Evolutionary conservation across 2,797 vertebrate species (phyloP), one percentile per base, ranked within the genome.

Genomic region (Adelosebastes latens): DNA sequence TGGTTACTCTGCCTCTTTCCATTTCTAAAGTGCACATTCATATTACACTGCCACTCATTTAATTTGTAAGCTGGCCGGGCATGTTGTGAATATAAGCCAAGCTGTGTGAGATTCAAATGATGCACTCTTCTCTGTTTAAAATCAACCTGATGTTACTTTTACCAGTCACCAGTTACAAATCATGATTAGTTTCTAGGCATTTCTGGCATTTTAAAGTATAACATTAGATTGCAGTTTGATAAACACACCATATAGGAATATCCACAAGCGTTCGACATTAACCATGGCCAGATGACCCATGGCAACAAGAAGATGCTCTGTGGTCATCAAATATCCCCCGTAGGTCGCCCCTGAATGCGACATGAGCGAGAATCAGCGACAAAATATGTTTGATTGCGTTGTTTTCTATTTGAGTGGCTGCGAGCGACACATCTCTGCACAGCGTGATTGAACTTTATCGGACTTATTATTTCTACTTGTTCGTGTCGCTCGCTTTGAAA

Each of bases 1-100:
- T 14, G 16, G 36, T 59, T 59, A 10, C 34, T 66, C 73, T 65
- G 24, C 39, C 20, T 58, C n/a, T 53, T 72, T 80, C 20, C 24
- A 49, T 81, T 80, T 62, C 27, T 32, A 24, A 69, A 82, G 67
- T 68, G 39, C 31, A 69, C 18, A 46, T 79, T 66, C 18, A 77
- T 49, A 78, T 78, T 31, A 58, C 29, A 64, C 29, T 32, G 61
- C 49, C 64, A 61, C 31, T 82, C 56, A 66, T 42, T 72, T 56
- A 13, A 72, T 77, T 53, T 72, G 58, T 39, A 29, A 58, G 32
- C 52, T 61, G 55, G 70, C 34, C 49, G 32, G 22, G 11, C 20
- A 67, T 55, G 39, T 36, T 72, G 67, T 72, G 31, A 78, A 70
- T 79, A 31, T 71, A 39, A 79, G 64, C 39, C 12, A 18, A 32